Evolutionary conservation across 1,140 invertebrate species (phyloP).

Genomic region (Polypedilum pembai): DNA sequence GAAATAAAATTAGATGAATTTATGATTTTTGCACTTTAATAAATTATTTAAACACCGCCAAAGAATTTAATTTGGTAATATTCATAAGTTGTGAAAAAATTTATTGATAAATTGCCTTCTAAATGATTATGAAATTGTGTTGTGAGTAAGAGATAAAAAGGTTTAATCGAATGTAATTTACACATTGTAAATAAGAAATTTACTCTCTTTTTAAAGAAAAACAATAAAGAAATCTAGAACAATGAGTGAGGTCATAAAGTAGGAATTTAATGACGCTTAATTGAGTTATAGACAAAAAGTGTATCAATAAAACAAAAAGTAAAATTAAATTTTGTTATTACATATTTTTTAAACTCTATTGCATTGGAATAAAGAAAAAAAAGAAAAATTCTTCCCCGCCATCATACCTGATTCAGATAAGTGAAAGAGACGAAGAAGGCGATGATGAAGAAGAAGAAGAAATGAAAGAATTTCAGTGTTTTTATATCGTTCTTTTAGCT

Average conservation of each 20-base stretch:
- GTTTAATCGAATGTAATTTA: constrained; percentile 1
- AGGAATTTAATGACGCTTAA: neutral
- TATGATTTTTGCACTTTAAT: neutral
- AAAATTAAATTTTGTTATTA: neutral
- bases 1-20: neutral
- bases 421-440: neutral
- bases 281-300: neutral
- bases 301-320: no score
- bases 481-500: constrained; percentile 7
- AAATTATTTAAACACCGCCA: neutral
- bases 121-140: neutral
- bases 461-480: constrained; percentile 3
- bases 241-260: neutral
- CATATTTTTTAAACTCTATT: neutral
- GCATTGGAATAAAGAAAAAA: neutral
- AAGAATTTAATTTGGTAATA: neutral
- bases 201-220: no score
- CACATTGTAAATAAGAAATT: neutral
- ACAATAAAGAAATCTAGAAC: neutral
- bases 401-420: neutral
- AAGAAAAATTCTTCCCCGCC: neutral
- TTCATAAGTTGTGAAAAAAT: neutral
- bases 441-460: neutral
- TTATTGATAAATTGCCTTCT: neutral
- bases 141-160: neutral